These are phyloP conservation scores for Lepidotrigona ventralis DNA, from an alignment of 1,140 invertebrate species.

Conservation along the genomic window DNA sequence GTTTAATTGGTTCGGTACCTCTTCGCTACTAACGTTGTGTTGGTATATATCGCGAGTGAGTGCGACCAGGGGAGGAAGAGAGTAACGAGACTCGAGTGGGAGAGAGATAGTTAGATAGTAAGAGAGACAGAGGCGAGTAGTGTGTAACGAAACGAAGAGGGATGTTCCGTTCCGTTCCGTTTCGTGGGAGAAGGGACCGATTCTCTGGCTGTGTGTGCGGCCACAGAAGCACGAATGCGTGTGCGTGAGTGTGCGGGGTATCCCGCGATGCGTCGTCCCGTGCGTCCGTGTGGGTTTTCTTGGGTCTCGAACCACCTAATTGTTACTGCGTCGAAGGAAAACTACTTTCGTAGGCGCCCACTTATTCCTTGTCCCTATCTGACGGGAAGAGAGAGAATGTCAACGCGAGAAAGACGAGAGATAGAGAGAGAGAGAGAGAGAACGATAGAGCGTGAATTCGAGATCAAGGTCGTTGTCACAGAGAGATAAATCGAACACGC, in stretches of 20 bases:
- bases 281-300: background rate
- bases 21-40: background rate
- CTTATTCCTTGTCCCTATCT: slow-evolving; percentile 2
- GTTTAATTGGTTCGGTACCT: background rate
- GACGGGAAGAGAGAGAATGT: slow-evolving; percentile 4
- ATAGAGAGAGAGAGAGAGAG: background rate
- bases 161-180: background rate
- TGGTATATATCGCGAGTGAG: background rate
- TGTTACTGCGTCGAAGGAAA: slow-evolving; percentile 40
- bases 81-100: background rate
- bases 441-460: slow-evolving; percentile 35
- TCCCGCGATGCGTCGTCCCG: too few species aligned
- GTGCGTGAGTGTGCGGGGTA: background rate
- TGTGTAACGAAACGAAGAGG: slow-evolving; percentile 12
- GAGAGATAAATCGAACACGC: slow-evolving; percentile 4
- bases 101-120: background rate
- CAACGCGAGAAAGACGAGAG: too few species aligned
- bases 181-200: background rate
- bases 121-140: background rate
- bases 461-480: slow-evolving; percentile 58
- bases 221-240: background rate
- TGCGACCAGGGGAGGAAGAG: background rate
- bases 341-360: slow-evolving; percentile 20
- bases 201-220: background rate
- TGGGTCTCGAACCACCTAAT: background rate